These are phyloP conservation scores for Telmatochromis brichardi DNA, from an alignment of 2,113 vertebrate species.

Conservation along the genomic window DNA sequence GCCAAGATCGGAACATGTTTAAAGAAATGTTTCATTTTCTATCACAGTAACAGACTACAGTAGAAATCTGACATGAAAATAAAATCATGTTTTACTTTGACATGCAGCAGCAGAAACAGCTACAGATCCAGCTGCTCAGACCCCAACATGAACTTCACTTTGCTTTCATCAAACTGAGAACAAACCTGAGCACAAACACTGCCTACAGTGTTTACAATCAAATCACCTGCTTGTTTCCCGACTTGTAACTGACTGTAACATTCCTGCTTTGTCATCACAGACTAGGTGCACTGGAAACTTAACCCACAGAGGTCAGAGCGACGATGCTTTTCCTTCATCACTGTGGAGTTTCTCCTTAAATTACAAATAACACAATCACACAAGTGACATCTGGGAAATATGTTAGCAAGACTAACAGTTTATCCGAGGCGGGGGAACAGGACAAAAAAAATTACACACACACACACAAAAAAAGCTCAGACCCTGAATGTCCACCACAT, in stretches of 20 bases:
- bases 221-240: background rate
- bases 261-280: background rate
- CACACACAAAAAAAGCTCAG: background rate
- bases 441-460: background rate
- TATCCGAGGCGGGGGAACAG: background rate
- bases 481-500: conserved; percentile 3
- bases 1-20: background rate
- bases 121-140: background rate
- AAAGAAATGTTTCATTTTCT: background rate
- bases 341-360: background rate
- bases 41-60: background rate
- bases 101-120: background rate
- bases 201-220: background rate
- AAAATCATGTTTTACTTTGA: background rate
- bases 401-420: background rate
- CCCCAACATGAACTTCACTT: background rate
- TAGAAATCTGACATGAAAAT: background rate
- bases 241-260: background rate
- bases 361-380: background rate
- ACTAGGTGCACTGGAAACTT: background rate
- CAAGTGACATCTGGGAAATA: background rate
- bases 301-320: background rate
- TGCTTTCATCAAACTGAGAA: background rate
- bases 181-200: background rate
- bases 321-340: background rate